Base-by-base conservation (phyloP, 2,888 invertebrate species). In the Ferrisia virgata region DNA sequence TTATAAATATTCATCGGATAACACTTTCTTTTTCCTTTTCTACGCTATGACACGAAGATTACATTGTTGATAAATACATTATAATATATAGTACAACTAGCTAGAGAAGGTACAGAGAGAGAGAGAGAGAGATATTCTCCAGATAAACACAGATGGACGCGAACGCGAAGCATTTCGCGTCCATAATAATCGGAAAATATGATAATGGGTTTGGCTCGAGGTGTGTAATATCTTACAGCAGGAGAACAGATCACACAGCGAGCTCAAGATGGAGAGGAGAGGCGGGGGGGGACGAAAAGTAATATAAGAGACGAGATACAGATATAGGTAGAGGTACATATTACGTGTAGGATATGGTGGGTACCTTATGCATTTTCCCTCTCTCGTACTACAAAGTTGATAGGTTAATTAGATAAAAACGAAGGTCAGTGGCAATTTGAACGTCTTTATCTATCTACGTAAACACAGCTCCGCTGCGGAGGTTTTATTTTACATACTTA, bases 401-500 rank as follows among this genome's bases (percentile, higher is more conserved):
- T 64, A 64, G 58, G 58, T 64, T 64, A 64, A 64, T 64, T 64
- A 64, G 58, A 64, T 64, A 64, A 64, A 28, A 64, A 28, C 58
- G 13, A 64, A 64, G 58, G 58, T 64, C 58, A 28, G 58, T 64
- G 58, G 58, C 22, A 28, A 64, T 64, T 64, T 64, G 58, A 28
- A 25, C 13, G 58, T 64, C 58, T 22, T 13, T 64, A 64, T 18
- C n/a, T n/a, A 53, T 25, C 5, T 5, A 11, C 39, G 4, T 13
- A 64, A 28, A 64, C 25, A 64, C n/a, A n/a, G n/a, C n/a, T n/a
- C n/a, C n/a, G 58, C 58, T 22, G 25, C 28, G 28, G 28, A 4
- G 58, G 25, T 64, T 64, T 64, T 39, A 39, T 53, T 40, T 47
- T n/a, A 47, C 0, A 43, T 43, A 11, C 43, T n/a, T n/a, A n/a